A percentile compares a stretch with the other conserved stretches of the same genome.
Evolutionary conservation across 2,797 vertebrate genomes (phyloP).

Genomic region (Crotalus adamanteus): DNA sequence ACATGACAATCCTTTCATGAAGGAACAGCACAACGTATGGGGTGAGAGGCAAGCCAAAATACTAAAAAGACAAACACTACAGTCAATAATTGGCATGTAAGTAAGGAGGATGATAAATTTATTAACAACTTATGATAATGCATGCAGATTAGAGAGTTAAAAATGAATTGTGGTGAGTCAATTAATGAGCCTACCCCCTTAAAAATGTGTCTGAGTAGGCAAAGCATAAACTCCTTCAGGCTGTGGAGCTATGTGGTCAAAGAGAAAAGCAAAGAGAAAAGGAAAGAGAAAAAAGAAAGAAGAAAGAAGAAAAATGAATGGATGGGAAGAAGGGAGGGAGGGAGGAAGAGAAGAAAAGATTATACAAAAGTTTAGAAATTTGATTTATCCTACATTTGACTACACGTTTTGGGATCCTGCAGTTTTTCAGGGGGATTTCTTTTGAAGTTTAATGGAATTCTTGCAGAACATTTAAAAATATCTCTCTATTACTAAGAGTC

Average conservation of each 20-base stretch:
- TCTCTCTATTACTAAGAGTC: neutral
- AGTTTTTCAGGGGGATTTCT: neutral
- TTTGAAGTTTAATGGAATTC: neutral
- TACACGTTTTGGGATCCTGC: neutral
- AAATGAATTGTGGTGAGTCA: slow-evolving; percentile 6
- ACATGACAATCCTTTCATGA: neutral
- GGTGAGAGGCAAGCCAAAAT: neutral
- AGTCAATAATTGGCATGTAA: slow-evolving; percentile 1
- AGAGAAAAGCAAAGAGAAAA: neutral
- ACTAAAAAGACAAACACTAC: neutral
- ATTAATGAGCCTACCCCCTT: neutral
- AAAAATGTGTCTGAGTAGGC: neutral
- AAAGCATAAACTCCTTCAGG: neutral
- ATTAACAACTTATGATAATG: slow-evolving; percentile 15
- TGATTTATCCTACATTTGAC: neutral
- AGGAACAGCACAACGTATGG: neutral
- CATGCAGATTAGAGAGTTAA: slow-evolving; percentile 14
- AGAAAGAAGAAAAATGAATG: neutral
- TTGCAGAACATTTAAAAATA: neutral
- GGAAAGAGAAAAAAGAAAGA: neutral
- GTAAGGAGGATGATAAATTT: slow-evolving; percentile 8
- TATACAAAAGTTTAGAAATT: neutral
- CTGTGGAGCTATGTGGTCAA: neutral
- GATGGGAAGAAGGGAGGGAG: neutral
- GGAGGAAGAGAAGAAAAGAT: neutral